Evolutionary conservation across 2,888 invertebrate genomes (phyloP).

Genomic region (Polyommatus icarus): DNA sequence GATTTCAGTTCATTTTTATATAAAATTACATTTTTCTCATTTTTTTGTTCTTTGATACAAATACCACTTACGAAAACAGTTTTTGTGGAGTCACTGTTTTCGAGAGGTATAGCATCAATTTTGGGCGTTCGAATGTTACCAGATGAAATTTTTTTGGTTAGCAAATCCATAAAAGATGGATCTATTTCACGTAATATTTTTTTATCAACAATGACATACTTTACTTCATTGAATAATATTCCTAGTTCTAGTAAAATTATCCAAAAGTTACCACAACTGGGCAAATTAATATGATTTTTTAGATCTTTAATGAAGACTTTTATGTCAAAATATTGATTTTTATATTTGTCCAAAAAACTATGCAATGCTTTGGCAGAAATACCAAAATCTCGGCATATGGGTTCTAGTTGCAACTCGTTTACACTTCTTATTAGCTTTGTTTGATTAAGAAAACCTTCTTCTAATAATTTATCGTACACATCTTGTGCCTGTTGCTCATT

Average conservation of each 20-base stretch:
- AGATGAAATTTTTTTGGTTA: background rate
- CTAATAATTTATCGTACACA: conserved; percentile 22
- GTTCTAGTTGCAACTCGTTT: conserved; percentile 4
- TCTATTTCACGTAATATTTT: conserved; percentile 20
- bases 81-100: background rate
- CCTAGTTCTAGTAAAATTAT: background rate
- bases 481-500: conserved; percentile 27
- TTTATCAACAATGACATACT: conserved; percentile 26
- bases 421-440: conserved; percentile 25
- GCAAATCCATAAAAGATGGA: conserved; percentile 16
- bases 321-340: conserved; percentile 4
- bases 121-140: background rate
- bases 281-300: conserved; percentile 9
- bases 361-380: conserved; percentile 13
- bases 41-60: conserved; percentile 13
- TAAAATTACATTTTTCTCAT: conserved; percentile 8
- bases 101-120: no score
- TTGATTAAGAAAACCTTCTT: conserved; percentile 14
- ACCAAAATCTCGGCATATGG: conserved; percentile 28
- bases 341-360: conserved; percentile 14
- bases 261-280: conserved; percentile 29
- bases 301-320: conserved; percentile 16
- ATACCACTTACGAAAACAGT: background rate
- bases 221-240: conserved; percentile 26
- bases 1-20: conserved; percentile 3